A percentile compares a stretch with the other conserved stretches of the same genome.
These are phyloP conservation scores for Dendrolimus kikuchii DNA, from an alignment of 1,140 invertebrate genomes.

Conservation along the genomic window DNA sequence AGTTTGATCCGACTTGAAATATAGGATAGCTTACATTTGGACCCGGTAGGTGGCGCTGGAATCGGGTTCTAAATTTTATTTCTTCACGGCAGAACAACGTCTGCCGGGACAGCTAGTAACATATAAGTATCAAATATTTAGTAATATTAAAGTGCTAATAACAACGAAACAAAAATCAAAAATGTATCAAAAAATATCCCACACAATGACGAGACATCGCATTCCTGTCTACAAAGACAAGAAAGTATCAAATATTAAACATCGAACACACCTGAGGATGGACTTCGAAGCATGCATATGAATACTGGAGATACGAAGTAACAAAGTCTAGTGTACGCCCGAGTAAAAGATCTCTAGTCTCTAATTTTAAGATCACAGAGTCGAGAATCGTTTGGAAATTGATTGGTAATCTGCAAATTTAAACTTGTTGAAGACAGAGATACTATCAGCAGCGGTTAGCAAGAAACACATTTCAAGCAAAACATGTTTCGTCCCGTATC, in stretches of 20 bases:
- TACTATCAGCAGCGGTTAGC: constrained; percentile 63
- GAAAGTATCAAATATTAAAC: constrained; percentile 69
- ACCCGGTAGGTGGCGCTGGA: too few species aligned
- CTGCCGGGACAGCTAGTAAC: too few species aligned
- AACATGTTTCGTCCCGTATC: constrained; percentile 60
- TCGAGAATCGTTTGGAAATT: constrained; percentile 22
- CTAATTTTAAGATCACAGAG: constrained; percentile 20
- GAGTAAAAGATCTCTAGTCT: constrained; percentile 11
- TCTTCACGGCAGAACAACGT: too few species aligned
- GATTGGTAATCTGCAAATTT: constrained; percentile 20
- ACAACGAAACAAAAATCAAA: too few species aligned
- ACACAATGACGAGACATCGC: constrained; percentile 26
- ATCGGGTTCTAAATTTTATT: too few species aligned
- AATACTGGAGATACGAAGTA: constrained; percentile 31
- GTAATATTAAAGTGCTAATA: too few species aligned
- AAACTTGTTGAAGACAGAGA: constrained; percentile 46
- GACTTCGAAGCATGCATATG: constrained; percentile 52
- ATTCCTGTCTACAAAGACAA: constrained; percentile 35
- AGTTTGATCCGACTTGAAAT: too few species aligned
- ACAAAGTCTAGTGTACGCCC: constrained; percentile 15
- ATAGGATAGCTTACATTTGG: too few species aligned
- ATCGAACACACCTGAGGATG: constrained; percentile 60
- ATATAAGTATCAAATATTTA: too few species aligned
- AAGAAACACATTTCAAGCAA: constrained; percentile 68
- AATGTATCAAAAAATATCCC: too few species aligned